Evolutionary conservation across 2,113 vertebrate species (phyloP).

Genomic region (Hucho hucho): DNA sequence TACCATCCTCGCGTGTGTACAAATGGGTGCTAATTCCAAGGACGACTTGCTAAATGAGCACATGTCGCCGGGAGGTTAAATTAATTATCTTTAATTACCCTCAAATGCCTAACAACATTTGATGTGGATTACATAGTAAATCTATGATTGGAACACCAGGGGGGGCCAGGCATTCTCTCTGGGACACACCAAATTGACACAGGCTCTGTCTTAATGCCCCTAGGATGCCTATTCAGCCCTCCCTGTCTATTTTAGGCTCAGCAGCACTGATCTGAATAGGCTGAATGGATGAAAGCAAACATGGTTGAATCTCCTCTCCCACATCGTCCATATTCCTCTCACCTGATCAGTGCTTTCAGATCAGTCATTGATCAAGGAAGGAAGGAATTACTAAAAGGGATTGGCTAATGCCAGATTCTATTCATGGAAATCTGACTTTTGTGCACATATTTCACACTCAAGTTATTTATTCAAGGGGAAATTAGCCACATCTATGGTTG

Average conservation of each 20-base stretch:
- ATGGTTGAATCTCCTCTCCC: not conserved
- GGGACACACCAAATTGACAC: not conserved
- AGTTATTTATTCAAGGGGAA: not conserved
- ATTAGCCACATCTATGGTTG: slow-evolving; percentile 6
- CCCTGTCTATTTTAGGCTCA: not conserved
- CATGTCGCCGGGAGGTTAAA: slow-evolving; percentile 6
- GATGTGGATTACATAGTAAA: not conserved
- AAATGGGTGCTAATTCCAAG: slow-evolving; percentile 12
- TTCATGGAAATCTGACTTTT: not conserved
- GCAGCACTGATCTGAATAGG: not conserved
- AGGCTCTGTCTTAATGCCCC: too few relatives aligned
- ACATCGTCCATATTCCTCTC: not conserved
- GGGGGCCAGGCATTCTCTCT: not conserved
- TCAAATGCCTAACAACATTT: not conserved
- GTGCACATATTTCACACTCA: not conserved
- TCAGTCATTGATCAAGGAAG: not conserved
- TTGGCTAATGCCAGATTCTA: not conserved
- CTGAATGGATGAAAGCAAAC: not conserved
- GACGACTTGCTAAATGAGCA: not conserved
- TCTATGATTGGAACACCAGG: not conserved
- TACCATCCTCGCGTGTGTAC: not conserved
- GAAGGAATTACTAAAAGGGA: not conserved
- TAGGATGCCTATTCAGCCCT: not conserved
- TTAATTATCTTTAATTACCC: not conserved
- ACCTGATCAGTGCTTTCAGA: not conserved